These are phyloP conservation scores for Thymelicus lineola DNA, from an alignment of 2,888 invertebrate genomes.

Conservation along the genomic window DNA sequence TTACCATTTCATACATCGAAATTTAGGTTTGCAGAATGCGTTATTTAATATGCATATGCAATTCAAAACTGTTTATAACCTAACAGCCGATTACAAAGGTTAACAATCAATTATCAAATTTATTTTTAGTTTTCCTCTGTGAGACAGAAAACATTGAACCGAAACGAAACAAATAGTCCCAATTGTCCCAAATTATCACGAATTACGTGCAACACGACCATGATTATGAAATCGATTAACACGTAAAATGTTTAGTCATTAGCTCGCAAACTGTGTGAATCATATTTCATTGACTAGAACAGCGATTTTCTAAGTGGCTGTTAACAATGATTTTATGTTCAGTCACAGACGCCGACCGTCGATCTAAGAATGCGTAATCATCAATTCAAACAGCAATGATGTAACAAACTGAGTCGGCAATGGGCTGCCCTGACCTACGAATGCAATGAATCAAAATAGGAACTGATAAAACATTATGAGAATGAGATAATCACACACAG, in stretches of 20 bases:
- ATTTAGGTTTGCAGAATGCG: background rate
- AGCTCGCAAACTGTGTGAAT: background rate
- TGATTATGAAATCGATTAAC: conserved; percentile 15
- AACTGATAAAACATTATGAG: conserved; percentile 35
- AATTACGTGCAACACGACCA: background rate
- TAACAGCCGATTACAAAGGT: no score
- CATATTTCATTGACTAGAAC: background rate
- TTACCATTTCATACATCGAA: background rate
- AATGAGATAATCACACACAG: background rate
- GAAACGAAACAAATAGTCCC: background rate
- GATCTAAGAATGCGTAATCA: background rate
- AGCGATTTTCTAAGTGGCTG: background rate
- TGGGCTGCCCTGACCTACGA: conserved; percentile 48
- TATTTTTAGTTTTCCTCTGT: no score
- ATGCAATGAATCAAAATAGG: conserved; percentile 23
- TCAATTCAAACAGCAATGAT: background rate
- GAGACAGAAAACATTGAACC: no score
- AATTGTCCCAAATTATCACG: background rate
- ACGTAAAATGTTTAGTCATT: background rate
- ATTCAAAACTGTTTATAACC: no score
- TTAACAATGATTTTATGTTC: background rate
- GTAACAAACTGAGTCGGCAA: conserved; percentile 42
- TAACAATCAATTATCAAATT: no score
- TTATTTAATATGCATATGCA: background rate
- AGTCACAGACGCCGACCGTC: no score